phyloP scores from a whole-genome alignment of 2,113 vertebrate genomes.

The Cryptotis parvus region DNA sequence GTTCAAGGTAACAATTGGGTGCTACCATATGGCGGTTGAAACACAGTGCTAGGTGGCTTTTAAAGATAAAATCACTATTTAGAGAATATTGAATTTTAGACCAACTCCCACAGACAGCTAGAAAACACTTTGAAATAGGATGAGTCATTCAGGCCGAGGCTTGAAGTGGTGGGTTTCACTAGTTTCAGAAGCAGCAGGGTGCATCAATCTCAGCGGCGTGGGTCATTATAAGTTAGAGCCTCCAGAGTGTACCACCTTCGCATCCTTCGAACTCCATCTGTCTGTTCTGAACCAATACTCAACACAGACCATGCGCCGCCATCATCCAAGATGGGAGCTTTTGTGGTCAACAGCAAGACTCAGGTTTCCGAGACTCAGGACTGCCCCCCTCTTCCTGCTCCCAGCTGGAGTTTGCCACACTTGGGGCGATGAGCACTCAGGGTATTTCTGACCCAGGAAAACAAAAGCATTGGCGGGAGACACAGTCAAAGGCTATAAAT shows the following conservation, averaged over 20 bases:
- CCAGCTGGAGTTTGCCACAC: accelerated
- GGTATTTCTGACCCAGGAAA: background rate
- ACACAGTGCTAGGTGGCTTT: background rate
- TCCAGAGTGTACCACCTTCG: background rate
- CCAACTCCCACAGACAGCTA: constrained; percentile 1
- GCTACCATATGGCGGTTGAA: background rate
- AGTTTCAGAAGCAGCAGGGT: no score
- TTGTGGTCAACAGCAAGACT: background rate
- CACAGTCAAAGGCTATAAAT: background rate
- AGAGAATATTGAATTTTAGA: background rate
- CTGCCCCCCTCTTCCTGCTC: background rate
- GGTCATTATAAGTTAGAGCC: background rate
- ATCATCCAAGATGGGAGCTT: background rate
- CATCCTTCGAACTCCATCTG: background rate
- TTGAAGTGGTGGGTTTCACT: background rate
- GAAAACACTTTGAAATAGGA: background rate
- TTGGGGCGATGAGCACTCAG: accelerated
- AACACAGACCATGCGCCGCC: background rate
- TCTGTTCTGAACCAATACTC: background rate
- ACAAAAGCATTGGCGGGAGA: background rate
- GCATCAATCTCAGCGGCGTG: background rate
- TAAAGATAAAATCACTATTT: background rate
- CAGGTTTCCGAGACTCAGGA: background rate
- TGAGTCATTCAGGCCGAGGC: background rate
- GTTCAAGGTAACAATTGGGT: background rate